These are phyloP conservation scores for Mythimna impura DNA, from an alignment of 2,888 invertebrate genomes.

Conservation along the genomic window DNA sequence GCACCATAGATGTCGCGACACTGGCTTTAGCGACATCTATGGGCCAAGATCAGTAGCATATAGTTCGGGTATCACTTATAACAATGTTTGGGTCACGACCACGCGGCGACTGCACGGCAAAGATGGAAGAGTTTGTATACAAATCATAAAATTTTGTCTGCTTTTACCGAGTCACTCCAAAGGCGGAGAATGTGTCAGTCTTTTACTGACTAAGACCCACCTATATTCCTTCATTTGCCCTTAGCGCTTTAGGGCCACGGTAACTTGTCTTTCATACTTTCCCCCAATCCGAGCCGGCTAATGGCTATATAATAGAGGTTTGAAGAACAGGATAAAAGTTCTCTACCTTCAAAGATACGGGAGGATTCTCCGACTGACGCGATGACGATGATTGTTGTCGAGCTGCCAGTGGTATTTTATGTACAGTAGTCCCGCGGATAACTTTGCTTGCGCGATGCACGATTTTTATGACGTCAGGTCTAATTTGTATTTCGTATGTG, in stretches of 20 bases:
- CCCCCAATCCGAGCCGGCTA: no score
- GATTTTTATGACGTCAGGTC: not conserved
- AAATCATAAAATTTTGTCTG: not conserved
- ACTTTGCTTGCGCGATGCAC: not conserved
- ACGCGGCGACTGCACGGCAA: no score
- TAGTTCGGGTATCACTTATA: not conserved
- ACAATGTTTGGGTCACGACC: no score
- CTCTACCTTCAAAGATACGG: not conserved
- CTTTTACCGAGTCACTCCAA: not conserved
- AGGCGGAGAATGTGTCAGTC: no score
- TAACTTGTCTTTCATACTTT: no score
- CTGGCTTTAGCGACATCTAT: no score
- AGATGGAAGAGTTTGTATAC: not conserved
- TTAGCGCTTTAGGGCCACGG: no score
- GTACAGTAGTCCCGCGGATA: not conserved
- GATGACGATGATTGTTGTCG: not conserved
- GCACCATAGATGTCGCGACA: no score
- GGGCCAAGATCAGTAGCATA: not conserved
- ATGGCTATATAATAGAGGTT: not conserved
- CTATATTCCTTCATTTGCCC: no score
- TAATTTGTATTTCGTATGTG: not conserved
- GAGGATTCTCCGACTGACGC: not conserved
- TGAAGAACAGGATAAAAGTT: not conserved
- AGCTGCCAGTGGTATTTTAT: not conserved
- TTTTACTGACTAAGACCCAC: no score